phyloP scores from a whole-genome alignment of 2,113 vertebrate genomes.

The Xerus inauris region DNA sequence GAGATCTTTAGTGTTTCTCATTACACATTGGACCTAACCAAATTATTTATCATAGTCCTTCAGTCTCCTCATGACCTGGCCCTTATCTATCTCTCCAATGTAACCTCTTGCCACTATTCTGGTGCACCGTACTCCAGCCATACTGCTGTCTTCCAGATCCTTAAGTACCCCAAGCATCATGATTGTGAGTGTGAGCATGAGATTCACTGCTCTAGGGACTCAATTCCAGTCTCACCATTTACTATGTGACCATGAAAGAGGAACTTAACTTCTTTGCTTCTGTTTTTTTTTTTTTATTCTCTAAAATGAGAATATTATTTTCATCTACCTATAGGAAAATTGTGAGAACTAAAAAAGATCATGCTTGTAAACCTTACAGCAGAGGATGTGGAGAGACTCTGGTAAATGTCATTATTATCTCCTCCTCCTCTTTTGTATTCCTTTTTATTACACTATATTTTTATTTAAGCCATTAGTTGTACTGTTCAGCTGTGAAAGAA shows the following conservation, averaged over 20 bases:
- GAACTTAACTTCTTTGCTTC: neutral
- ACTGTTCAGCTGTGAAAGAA: neutral
- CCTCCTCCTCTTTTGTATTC: neutral
- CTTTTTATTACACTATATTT: neutral
- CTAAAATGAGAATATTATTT: neutral
- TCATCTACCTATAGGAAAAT: neutral
- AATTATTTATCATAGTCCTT: neutral
- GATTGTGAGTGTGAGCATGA: neutral
- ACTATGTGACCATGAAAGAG: neutral
- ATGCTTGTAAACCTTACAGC: neutral
- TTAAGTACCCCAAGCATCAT: neutral
- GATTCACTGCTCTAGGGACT: neutral
- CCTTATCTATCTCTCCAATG: neutral
- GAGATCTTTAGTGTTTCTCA: neutral
- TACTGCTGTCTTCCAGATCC: neutral
- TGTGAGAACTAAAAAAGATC: neutral
- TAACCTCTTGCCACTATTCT: neutral
- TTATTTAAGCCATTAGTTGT: neutral
- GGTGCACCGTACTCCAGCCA: neutral
- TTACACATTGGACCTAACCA: neutral
- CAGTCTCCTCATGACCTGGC: neutral
- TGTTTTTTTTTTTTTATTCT: neutral
- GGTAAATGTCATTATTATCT: neutral
- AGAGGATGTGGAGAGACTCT: neutral
- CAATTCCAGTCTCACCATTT: neutral